These are phyloP conservation scores for Elephas maximus DNA, from an alignment of 2,113 vertebrate species.

Conservation along the genomic window DNA sequence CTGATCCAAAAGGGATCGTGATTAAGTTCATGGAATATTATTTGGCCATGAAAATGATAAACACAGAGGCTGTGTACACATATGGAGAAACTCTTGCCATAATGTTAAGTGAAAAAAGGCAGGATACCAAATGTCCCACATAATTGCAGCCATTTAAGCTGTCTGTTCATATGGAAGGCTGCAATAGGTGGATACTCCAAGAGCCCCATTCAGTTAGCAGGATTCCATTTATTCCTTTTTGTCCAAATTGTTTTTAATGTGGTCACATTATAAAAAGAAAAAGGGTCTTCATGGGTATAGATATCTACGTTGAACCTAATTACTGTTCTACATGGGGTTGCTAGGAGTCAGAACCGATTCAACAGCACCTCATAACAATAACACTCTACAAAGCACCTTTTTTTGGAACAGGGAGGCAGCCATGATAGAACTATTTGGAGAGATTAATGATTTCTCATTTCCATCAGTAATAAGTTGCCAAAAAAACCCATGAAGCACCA, in stretches of 20 bases:
- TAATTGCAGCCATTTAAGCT: not conserved
- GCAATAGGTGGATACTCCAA: not conserved
- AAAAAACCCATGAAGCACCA: not conserved
- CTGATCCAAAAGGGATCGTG: not conserved
- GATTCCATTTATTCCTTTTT: not conserved
- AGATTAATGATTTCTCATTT: not conserved
- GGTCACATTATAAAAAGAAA: not conserved
- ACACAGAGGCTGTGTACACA: not conserved
- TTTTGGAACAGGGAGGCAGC: not conserved
- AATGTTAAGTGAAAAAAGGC: not conserved
- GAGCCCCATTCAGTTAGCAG: not conserved
- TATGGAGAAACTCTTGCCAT: not conserved
- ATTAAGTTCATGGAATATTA: not conserved
- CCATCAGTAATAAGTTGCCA: not conserved
- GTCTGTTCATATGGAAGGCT: not conserved
- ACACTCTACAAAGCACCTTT: not conserved
- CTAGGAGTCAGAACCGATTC: no score
- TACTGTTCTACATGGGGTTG: not conserved
- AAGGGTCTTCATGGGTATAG: not conserved
- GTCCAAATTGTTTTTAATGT: not conserved
- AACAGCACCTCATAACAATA: no score
- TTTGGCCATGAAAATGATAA: not conserved
- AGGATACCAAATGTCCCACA: not conserved
- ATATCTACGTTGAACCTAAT: not conserved
- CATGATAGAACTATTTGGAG: not conserved